Conservation (phyloP, 2,888 invertebrate genomes). For the Amphipoea lucens region DNA sequence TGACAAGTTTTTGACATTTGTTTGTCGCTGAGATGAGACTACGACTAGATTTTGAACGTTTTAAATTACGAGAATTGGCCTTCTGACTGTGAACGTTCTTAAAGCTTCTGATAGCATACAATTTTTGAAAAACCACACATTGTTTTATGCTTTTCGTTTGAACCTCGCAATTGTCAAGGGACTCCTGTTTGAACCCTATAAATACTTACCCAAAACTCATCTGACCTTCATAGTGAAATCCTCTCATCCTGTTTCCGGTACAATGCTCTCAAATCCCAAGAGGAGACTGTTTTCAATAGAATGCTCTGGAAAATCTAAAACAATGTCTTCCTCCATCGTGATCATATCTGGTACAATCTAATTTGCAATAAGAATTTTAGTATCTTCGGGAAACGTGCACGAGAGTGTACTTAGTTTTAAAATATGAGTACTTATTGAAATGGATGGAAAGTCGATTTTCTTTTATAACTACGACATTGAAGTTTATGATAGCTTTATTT, state of each 20-base stretch:
- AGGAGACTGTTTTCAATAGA: constrained; percentile 44
- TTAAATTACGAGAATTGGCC: no score
- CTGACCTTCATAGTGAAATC: constrained; percentile 13
- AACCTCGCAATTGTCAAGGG: constrained; percentile 7
- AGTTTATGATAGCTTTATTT: no score
- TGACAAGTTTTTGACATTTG: no score
- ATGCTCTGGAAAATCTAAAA: constrained; percentile 52
- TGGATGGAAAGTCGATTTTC: constrained; percentile 23
- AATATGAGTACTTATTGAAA: constrained; percentile 25
- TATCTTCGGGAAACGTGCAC: constrained; percentile 38
- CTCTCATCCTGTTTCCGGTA: constrained; percentile 26
- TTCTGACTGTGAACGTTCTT: no score
- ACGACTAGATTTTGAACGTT: no score
- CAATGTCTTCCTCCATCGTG: constrained; percentile 44
- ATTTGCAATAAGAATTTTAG: constrained; percentile 60
- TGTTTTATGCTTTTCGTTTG: neutral
- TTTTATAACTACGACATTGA: constrained; percentile 8
- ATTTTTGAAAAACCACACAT: neutral
- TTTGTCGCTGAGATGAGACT: no score
- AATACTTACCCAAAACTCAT: constrained; percentile 23
- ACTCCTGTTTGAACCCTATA: constrained; percentile 6
- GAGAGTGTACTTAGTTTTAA: constrained; percentile 31
- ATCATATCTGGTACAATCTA: constrained; percentile 52
- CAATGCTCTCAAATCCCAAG: constrained; percentile 31
- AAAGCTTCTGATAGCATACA: neutral